Percentiles rank a stretch among this genome's conserved stretches.
Evolutionary conservation across 2,888 invertebrate species (phyloP).

Genomic region (Chromoteleia sp.): DNA sequence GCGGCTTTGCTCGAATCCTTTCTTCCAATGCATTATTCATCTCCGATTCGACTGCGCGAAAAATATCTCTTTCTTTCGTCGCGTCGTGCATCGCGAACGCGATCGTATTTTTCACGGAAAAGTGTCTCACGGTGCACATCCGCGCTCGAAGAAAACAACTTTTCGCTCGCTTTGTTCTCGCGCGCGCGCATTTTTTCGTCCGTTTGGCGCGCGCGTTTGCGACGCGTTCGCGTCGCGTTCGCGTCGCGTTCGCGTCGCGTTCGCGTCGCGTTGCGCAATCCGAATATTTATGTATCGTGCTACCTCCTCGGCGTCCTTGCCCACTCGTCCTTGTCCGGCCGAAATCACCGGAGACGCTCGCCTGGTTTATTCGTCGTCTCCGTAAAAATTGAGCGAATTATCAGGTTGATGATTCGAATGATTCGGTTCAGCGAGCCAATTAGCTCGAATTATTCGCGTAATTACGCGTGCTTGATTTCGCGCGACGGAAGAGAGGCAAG

Average conservation of each 20-base stretch:
- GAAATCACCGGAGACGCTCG: conserved; percentile 11
- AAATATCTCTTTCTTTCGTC: not conserved
- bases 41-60: not conserved
- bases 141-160: conserved; percentile 19
- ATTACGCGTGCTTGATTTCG: conserved; percentile 53
- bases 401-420: no score
- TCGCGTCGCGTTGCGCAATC: conserved; percentile 39
- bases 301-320: conserved; percentile 38
- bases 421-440: conserved; percentile 32
- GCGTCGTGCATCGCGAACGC: no score
- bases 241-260: not conserved
- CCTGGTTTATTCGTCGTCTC: conserved; percentile 1
- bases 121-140: conserved; percentile 13
- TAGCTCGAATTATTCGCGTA: conserved; percentile 50
- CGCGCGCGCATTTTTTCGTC: conserved; percentile 28
- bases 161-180: conserved; percentile 25
- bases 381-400: not conserved
- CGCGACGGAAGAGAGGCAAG: conserved; percentile 6
- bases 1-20: conserved; percentile 5
- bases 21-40: conserved; percentile 45
- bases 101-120: conserved; percentile 1
- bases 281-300: conserved; percentile 42
- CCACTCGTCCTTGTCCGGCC: no score
- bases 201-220: no score
- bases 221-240: no score